phyloP scores from a whole-genome alignment of 1,140 invertebrate genomes.

The Diachasmimorpha longicaudata region DNA sequence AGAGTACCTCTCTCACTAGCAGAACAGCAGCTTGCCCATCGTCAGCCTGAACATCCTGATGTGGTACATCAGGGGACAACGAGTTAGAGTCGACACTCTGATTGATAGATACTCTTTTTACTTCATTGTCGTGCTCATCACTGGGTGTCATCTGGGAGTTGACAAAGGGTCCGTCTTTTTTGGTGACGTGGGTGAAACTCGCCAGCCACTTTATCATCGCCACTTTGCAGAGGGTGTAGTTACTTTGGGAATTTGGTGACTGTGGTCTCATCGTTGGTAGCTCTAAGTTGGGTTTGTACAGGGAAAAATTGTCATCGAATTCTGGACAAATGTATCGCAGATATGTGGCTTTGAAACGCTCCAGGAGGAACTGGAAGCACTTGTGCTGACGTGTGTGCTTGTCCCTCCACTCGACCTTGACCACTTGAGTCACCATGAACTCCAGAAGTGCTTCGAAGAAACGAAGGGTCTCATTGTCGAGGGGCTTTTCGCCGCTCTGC shows the following conservation, averaged over 20 bases:
- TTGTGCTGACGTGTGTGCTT: slow-evolving; percentile 77
- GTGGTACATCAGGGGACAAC: slow-evolving; percentile 46
- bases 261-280: slow-evolving; percentile 60
- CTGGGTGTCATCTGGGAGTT: slow-evolving; percentile 49
- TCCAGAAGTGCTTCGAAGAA: slow-evolving; percentile 90
- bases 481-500: slow-evolving; percentile 83
- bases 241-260: slow-evolving; percentile 65
- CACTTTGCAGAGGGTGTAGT: slow-evolving; percentile 78
- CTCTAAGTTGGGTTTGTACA: slow-evolving; percentile 89
- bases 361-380: slow-evolving; percentile 89
- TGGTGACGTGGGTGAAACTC: slow-evolving; percentile 79
- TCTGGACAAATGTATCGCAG: slow-evolving; percentile 89
- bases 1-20: slow-evolving; percentile 86
- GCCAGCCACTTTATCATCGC: slow-evolving; percentile 89
- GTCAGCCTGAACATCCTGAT: slow-evolving; percentile 50
- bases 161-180: slow-evolving; percentile 64
- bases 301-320: slow-evolving; percentile 81
- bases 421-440: slow-evolving; percentile 88
- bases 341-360: slow-evolving; percentile 92
- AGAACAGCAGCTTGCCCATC: slow-evolving; percentile 54
- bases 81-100: slow-evolving; percentile 52
- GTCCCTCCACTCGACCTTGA: slow-evolving; percentile 91
- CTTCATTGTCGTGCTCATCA: slow-evolving; percentile 52
- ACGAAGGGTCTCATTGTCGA: slow-evolving; percentile 85
- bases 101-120: slow-evolving; percentile 54